Evolutionary conservation across 2,113 vertebrate genomes (phyloP), one percentile per base, ranked within the genome.

Genomic region (Amphilophus citrinellus): DNA sequence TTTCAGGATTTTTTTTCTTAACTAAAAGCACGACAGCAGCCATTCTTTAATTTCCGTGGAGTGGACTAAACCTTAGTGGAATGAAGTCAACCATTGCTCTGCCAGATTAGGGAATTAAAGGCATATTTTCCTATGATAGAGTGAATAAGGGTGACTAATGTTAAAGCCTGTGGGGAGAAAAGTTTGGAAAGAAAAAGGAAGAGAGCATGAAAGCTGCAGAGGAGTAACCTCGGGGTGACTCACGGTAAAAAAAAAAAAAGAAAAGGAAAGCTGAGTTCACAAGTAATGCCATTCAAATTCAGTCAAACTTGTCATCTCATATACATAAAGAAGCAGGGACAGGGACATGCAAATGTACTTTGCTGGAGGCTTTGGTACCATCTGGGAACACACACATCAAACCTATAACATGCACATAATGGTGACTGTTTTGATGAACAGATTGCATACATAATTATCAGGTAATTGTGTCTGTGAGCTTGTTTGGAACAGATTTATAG

Each of bases 381-480:
- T 92, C 91, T 91, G 89, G 87, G 86, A 73, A 22, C 75, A 10
- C 32, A 3, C 81, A 83, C 39, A 82, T 84, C 80, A 85, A 84
- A 80, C 50, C 85, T 68, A 83, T 53, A 24, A n/a, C 4, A 3
- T 75, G n/a, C 32, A 78, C 61, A 80, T 50, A 32, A 77, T 71
- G 15, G 14, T 27, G 86, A 39, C 22, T 82, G 80, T 73, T 88
- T 61, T 87, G 59, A 86, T 88, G 86, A 89, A 75, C 73, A 87
- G 88, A 87, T 71, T 88, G 88, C 85, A 88, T 87, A 85, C 80
- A 90, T 92, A 91, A 92, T 87, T 79, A 71, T 86, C 84, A 88
- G 63, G 73, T 87, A 18, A 79, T 24, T 73, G 80, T 78, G 42
- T 50, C 15, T 0, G 14, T 35, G 24, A 59, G 73, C 60, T 44